Evolutionary conservation across 2,797 vertebrate genomes (phyloP).

Genomic region (Pogoniulus pusillus): DNA sequence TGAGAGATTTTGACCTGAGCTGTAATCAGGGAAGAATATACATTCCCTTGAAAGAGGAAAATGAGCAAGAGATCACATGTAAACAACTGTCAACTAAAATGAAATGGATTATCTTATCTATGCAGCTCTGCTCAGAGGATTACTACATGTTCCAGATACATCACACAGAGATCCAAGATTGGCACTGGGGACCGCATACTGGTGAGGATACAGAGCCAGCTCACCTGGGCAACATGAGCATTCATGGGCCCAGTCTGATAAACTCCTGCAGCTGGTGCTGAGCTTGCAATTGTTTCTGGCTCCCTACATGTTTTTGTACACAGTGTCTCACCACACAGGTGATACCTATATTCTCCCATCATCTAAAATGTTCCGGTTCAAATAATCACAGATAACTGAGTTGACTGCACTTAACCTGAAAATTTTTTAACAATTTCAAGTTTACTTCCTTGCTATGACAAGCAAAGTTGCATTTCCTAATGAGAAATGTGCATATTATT

Average conservation of each 20-base stretch:
- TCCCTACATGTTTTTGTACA: accelerated
- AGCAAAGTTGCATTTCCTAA: neutral
- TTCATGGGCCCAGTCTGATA: accelerated
- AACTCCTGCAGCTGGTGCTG: neutral
- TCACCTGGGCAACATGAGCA: accelerated
- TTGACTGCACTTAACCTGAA: neutral
- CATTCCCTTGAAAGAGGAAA: slow-evolving; percentile 48
- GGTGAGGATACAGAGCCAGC: neutral
- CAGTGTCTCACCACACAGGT: accelerated
- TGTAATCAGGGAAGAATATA: slow-evolving; percentile 48
- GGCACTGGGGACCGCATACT: accelerated
- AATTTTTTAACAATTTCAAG: neutral
- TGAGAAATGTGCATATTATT: neutral
- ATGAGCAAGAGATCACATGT: slow-evolving; percentile 47
- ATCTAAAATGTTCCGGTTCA: neutral
- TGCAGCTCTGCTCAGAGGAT: slow-evolving; percentile 4
- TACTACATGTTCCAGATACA: neutral
- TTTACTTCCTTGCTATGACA: neutral
- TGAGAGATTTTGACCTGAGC: slow-evolving; percentile 66
- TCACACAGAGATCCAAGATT: neutral
- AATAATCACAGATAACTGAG: neutral
- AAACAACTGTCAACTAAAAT: slow-evolving; percentile 67
- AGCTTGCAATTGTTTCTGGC: neutral
- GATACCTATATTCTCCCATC: neutral
- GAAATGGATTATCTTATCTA: slow-evolving; percentile 59